phyloP scores from a whole-genome alignment of 2,797 vertebrate genomes.

The Lepus oiostolus region DNA sequence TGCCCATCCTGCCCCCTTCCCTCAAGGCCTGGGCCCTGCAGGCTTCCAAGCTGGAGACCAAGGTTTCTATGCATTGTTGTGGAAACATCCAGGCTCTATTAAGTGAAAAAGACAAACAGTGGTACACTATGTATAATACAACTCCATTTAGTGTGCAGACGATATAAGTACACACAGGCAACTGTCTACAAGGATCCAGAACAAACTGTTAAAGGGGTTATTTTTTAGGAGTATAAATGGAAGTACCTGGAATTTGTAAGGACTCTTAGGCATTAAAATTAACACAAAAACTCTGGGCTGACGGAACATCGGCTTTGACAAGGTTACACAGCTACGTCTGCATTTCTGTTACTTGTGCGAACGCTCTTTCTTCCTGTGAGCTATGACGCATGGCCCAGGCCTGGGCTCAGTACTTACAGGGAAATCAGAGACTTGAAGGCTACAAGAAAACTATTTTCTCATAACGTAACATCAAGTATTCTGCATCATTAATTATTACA shows the following conservation, averaged over 20 bases:
- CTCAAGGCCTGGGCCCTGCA: neutral
- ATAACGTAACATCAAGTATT: neutral
- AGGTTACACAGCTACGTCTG: neutral
- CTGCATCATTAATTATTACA: neutral
- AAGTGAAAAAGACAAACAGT: neutral
- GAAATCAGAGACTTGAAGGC: slow-evolving; percentile 16
- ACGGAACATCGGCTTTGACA: neutral
- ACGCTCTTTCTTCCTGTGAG: neutral
- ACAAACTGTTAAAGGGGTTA: neutral
- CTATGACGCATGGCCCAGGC: neutral
- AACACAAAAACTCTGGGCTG: slow-evolving; percentile 3
- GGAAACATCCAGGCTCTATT: neutral
- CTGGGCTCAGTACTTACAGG: neutral
- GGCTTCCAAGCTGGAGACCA: neutral
- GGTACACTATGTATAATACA: neutral
- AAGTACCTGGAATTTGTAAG: slow-evolving; percentile 2
- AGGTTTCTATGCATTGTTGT: neutral
- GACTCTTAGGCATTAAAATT: neutral
- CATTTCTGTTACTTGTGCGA: neutral
- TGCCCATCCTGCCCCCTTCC: neutral
- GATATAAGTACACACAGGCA: neutral
- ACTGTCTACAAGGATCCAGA: neutral
- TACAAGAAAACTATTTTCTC: neutral
- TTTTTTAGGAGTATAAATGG: neutral
- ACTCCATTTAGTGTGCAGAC: neutral